phyloP scores from a whole-genome alignment of 2,797 vertebrate genomes.

The Hirundo rustica region DNA sequence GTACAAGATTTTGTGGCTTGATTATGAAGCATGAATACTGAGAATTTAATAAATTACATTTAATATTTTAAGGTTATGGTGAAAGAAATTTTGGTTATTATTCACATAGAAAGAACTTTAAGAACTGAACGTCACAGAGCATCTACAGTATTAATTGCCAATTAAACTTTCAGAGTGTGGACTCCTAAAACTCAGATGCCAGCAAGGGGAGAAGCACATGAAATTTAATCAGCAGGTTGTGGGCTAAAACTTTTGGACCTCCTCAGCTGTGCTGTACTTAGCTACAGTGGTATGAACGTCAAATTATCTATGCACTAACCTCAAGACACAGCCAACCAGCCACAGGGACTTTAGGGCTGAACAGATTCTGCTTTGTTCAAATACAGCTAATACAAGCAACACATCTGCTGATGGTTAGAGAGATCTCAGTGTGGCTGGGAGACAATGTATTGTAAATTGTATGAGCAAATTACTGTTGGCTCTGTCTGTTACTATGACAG shows the following conservation, averaged over 20 bases:
- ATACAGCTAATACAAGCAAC: conserved; percentile 62
- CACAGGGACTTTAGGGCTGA: conserved; percentile 43
- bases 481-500: conserved; percentile 59
- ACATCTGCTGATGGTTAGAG: conserved; percentile 77
- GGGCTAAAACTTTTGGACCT: conserved; percentile 38
- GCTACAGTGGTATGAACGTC: conserved; percentile 8
- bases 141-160: neutral
- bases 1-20: neutral
- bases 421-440: conserved; percentile 66
- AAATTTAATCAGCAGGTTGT: neutral
- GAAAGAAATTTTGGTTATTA: neutral
- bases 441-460: conserved; percentile 71
- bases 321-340: conserved; percentile 50
- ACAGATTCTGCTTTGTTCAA: conserved; percentile 69
- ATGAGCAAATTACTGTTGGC: conserved; percentile 69
- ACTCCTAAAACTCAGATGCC: neutral
- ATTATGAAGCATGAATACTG: neutral
- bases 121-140: neutral
- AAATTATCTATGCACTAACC: conserved; percentile 24
- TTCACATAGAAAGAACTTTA: neutral
- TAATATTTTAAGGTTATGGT: neutral
- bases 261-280: conserved; percentile 35
- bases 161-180: neutral
- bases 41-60: neutral
- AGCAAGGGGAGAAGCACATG: neutral